Evolutionary conservation across 2,797 vertebrate genomes (phyloP), one percentile per base, ranked within the genome.

Genomic region (Sebastes oblongus): DNA sequence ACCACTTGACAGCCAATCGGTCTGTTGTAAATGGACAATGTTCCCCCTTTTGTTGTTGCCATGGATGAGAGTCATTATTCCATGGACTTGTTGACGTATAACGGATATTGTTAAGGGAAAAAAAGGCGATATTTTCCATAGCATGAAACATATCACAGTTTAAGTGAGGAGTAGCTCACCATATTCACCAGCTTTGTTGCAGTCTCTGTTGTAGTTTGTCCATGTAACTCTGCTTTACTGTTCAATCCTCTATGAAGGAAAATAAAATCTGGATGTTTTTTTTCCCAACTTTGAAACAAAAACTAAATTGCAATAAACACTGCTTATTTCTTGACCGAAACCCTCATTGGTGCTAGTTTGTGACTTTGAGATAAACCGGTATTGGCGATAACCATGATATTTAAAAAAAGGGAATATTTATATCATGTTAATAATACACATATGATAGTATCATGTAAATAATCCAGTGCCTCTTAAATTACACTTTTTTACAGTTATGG

Each of bases 1-100:
- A 25, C 34, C 82, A 80, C 78, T 81, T 75, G 34, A 75, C n/a
- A 76, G 55, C 46, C 52, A 75, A 59, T 86, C 77, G 61, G 14
- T 60, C 34, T 67, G 58, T 55, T 68, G 62, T 76, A 82, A 84
- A 90, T 78, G 36, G 34, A 84, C 58, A 58, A 14, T 36, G 20
- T 67, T 24, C 27, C n/a, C 11, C 27, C 20, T 52, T 20, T 65
- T 24, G 24, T 72, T 70, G 46, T 25, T 10, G 36, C 8, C 5
- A 27, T 29, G 34, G 54, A 68, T 39, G 27, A 50, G 3, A 79
- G 24, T 56, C 67, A 76, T 76, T 64, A 72, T 65, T 77, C 34
- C 11, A 34, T 5, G 12, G 54, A 52, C 46, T 58, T 75, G n/a
- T 68, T 84, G 72, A 80, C 52, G 60, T 60, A n/a, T 71, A 46